Base-by-base conservation (phyloP, 2,888 invertebrate species). In the Galeruca laticollis region DNA sequence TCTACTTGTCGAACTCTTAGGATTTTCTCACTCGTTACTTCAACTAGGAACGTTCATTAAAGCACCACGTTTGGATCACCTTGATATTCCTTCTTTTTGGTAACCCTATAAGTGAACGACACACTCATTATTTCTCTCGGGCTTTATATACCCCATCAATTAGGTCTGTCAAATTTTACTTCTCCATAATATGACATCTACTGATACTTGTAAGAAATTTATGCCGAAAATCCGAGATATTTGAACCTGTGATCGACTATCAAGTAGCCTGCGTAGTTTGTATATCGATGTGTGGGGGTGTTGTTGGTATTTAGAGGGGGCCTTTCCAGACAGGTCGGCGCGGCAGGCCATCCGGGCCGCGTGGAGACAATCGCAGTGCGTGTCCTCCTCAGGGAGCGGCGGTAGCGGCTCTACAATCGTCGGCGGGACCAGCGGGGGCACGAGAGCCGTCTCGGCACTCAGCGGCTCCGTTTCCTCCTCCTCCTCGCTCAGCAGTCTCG, bases 361-460 rank as follows among this genome's bases (percentile, higher is more conserved):
- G 92, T 93, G 92, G 92, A 92, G 92, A 90, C 92, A 93, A 90
- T 92, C 92, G 88, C 92, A 92, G 88, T 92, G 92, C 89, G 91
- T 93, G 89, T 90, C 92, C 88, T 92, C 92, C 87, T 92, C 92
- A 84, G 54, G 66, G 51, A 56, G 63, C 54, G 66, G 61, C 47
- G 84, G 86, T 86, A 79, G 80, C 69, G 68, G 68, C 49, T 57
- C 56, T 35, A 18, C 56, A 57, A 57, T 31, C 56, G 90, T 91
- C 90, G 89, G 59, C 49, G 72, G 70, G 64, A 40, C 69, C 70
- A 72, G 68, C 73, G 76, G 71, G 60, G 76, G 74, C 72, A 68
- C 79, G 73, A 86, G 91, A 91, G 91, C 91, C 90, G 90, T 91
- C 88, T 93, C 92, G 89, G 92, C 92, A 89, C 92, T 93, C 91